A percentile compares a stretch with the other conserved stretches of the same genome.
These are phyloP conservation scores for Chloroceryle inda DNA, from an alignment of 2,797 vertebrate species.

Conservation along the genomic window DNA sequence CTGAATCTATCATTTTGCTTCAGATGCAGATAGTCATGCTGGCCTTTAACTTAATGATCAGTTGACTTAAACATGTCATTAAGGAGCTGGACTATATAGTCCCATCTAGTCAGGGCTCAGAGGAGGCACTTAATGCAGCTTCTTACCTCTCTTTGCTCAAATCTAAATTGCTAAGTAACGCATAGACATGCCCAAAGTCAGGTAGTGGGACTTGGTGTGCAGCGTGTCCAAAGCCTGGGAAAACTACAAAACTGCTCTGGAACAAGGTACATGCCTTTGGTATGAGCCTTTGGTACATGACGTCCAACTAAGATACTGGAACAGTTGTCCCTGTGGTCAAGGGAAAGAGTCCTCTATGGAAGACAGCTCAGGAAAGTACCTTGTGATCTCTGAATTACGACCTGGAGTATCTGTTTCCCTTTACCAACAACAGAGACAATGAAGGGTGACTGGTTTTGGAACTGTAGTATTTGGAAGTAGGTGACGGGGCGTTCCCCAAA, in stretches of 20 bases:
- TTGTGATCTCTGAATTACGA: not conserved
- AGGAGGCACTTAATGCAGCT: not conserved
- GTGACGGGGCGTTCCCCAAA: not conserved
- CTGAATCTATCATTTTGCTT: not conserved
- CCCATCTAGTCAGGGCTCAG: not conserved
- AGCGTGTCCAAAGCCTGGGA: not conserved
- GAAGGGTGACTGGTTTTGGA: not conserved
- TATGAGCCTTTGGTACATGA: rapidly evolving
- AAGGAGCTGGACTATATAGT: not conserved
- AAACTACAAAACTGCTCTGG: not conserved
- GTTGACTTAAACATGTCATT: not conserved
- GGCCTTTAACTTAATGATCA: not conserved
- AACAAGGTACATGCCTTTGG: not conserved
- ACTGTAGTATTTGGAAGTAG: not conserved
- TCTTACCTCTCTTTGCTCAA: not conserved
- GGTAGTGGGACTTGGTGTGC: not conserved
- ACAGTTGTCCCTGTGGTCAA: not conserved
- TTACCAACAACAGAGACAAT: not conserved
- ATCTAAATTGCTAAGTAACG: not conserved
- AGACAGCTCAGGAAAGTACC: not conserved
- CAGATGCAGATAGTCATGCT: not conserved
- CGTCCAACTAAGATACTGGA: not conserved
- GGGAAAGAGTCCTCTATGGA: not conserved
- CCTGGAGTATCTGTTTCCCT: not conserved
- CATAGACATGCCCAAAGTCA: not conserved